Conservation (phyloP, 2,888 invertebrate genomes). For the Rugalucina vietnamica region DNA sequence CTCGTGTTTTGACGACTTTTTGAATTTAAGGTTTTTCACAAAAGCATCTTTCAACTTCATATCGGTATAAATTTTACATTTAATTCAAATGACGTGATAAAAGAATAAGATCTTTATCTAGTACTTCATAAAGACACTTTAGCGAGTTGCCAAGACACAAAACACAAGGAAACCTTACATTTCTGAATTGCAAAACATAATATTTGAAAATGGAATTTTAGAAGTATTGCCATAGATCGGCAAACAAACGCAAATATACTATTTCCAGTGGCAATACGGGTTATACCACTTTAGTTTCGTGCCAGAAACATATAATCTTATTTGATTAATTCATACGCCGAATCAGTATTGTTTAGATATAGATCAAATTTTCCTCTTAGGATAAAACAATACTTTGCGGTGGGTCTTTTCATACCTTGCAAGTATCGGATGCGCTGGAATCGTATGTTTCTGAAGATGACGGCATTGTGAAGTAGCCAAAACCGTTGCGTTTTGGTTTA, state of each 20-base stretch:
- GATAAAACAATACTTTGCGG: conserved; percentile 50
- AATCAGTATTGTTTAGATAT: conserved; percentile 52
- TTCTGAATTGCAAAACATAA: background rate
- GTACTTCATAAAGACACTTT: conserved; percentile 13
- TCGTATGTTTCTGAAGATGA: conserved; percentile 62
- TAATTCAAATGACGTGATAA: background rate
- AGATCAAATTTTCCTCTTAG: conserved; percentile 57
- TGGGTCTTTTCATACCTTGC: conserved; percentile 62
- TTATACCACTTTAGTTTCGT: conserved; percentile 51
- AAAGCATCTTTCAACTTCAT: background rate
- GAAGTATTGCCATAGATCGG: conserved; percentile 27
- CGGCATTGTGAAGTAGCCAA: conserved; percentile 49
- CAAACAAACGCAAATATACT: conserved; percentile 36
- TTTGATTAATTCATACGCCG: conserved; percentile 47
- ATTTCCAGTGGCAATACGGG: conserved; percentile 46
- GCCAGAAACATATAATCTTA: conserved; percentile 46
- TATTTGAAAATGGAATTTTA: background rate
- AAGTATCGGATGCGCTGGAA: conserved; percentile 59
- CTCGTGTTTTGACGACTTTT: background rate
- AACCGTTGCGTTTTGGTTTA: background rate
- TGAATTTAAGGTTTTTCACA: background rate
- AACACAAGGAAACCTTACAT: background rate
- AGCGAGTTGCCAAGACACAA: conserved; percentile 32
- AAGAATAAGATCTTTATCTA: background rate
- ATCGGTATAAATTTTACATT: background rate